Percentiles rank a stretch among this genome's conserved stretches.
phyloP scores from a whole-genome alignment of 2,888 invertebrate genomes.

The Aspidiotus rigidus region DNA sequence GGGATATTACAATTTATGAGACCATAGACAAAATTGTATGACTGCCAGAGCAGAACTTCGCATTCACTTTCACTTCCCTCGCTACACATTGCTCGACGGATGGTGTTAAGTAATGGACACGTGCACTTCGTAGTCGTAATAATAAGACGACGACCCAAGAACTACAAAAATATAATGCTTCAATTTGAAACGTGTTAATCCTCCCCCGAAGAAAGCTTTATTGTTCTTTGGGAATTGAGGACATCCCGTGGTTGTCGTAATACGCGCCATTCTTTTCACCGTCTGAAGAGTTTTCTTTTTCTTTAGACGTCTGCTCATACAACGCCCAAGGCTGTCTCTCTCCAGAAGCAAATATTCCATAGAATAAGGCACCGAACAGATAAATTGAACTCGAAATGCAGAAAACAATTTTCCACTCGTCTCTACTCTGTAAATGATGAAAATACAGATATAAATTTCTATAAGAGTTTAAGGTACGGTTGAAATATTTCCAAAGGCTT shows the following conservation, averaged over 20 bases:
- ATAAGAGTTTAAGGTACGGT: background rate
- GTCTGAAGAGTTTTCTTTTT: background rate
- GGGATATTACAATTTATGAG: no score
- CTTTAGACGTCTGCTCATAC: background rate
- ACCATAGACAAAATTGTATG: no score
- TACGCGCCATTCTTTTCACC: background rate
- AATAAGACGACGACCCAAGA: no score
- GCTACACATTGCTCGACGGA: no score
- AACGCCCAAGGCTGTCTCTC: conserved; percentile 74
- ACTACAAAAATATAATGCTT: no score
- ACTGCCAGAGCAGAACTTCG: no score
- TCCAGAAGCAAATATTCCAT: conserved; percentile 70
- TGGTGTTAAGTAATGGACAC: no score
- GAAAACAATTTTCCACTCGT: conserved; percentile 79
- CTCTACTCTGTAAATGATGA: conserved; percentile 51
- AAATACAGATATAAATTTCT: background rate
- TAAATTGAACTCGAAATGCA: conserved; percentile 76
- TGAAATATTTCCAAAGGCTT: background rate
- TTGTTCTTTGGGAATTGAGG: background rate
- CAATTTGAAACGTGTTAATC: no score
- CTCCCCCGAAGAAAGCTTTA: background rate
- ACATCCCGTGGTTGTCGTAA: background rate
- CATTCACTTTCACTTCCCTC: no score
- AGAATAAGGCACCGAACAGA: conserved; percentile 67
- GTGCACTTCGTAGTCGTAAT: no score